Conservation (phyloP, 2,888 invertebrate species). For the Andrena chrysosceles region DNA sequence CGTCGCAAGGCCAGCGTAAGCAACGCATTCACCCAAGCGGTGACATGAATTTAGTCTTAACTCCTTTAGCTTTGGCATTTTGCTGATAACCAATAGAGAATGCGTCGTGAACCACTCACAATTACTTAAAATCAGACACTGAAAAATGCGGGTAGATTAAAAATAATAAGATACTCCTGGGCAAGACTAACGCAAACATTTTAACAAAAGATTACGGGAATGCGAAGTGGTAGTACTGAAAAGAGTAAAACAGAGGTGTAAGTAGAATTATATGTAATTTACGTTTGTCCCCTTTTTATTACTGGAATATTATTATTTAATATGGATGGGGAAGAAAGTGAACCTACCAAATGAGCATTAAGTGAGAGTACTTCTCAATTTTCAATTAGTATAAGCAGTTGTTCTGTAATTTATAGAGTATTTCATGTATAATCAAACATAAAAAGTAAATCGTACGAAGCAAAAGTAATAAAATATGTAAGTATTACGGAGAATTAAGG, state of each 20-base stretch:
- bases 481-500: conserved; percentile 85
- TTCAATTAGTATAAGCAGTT: conserved; percentile 44
- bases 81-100: conserved; percentile 90
- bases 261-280: neutral
- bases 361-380: conserved; percentile 40
- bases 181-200: too few species aligned
- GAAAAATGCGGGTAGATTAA: conserved; percentile 50
- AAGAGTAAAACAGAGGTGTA: neutral
- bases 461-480: conserved; percentile 6
- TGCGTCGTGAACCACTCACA: conserved; percentile 92
- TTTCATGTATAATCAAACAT: conserved; percentile 39
- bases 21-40: conserved; percentile 90
- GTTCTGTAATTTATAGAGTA: conserved; percentile 42
- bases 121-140: conserved; percentile 90
- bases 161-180: neutral
- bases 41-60: conserved; percentile 89
- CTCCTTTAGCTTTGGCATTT: conserved; percentile 88
- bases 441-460: conserved; percentile 46
- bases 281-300: neutral
- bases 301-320: neutral
- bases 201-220: conserved; percentile 2
- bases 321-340: neutral
- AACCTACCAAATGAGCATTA: conserved; percentile 35
- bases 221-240: conserved; percentile 5
- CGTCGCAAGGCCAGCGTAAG: conserved; percentile 91